phyloP scores from a whole-genome alignment of 2,113 vertebrate species.

The Apteryx owenii region DNA sequence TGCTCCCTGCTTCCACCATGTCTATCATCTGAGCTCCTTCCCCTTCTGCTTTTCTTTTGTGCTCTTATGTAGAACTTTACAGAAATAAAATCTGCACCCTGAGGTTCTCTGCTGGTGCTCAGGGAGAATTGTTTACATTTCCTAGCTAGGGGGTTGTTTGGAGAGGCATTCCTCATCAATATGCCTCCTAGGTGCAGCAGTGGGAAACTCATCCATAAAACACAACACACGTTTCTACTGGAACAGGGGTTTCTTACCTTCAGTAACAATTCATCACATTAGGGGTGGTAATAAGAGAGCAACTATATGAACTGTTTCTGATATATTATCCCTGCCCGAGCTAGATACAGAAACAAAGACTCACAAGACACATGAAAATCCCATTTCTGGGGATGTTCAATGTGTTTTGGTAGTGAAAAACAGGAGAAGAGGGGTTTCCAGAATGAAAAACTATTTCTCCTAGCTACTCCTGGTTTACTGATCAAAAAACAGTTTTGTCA shows the following conservation, averaged over 20 bases:
- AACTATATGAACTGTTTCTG: neutral
- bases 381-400: neutral
- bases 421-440: neutral
- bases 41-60: neutral
- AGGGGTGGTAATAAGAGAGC: neutral
- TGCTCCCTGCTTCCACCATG: neutral
- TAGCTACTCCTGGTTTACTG: neutral
- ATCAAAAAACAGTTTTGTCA: neutral
- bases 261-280: neutral
- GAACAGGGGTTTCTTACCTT: neutral
- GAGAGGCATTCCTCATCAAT: constrained; percentile 14
- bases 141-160: neutral
- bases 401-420: neutral
- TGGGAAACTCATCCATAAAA: constrained; percentile 8
- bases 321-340: neutral
- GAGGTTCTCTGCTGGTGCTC: constrained; percentile 1
- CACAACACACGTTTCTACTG: neutral
- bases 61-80: neutral
- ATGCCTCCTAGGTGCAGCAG: neutral
- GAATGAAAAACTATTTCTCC: neutral
- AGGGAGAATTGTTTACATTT: neutral
- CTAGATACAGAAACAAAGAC: neutral
- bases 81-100: constrained; percentile 3
- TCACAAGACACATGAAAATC: neutral
- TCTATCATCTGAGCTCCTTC: neutral